A percentile compares a stretch with the other conserved stretches of the same genome.
Conservation (phyloP, 2,888 invertebrate genomes). For the Dryomyza anilis region DNA sequence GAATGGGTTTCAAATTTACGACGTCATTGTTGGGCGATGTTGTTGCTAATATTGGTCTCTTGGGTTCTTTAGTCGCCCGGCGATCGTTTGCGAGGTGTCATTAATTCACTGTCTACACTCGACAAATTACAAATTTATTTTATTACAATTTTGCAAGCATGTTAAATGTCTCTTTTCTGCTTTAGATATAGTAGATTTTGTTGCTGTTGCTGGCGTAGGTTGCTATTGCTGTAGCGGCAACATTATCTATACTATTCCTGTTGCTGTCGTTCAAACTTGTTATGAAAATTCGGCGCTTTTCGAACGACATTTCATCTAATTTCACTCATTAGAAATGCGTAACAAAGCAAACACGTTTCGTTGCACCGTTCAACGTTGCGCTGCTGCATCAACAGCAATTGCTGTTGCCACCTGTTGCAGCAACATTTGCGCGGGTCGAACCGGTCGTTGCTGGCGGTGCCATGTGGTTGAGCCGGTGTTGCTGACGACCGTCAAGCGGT, state of each 20-base stretch:
- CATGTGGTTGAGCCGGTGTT: background rate
- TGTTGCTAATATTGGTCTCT: background rate
- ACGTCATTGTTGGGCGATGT: constrained; percentile 21
- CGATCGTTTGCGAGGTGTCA: constrained; percentile 16
- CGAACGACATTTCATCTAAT: constrained; percentile 16
- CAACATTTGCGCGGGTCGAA: background rate
- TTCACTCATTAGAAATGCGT: constrained; percentile 15
- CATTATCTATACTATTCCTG: no score
- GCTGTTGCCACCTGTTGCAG: background rate
- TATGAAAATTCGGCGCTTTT: background rate
- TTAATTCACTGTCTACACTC: constrained; percentile 24
- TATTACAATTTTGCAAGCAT: background rate
- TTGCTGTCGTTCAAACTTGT: no score
- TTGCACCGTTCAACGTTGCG: no score
- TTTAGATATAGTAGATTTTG: no score
- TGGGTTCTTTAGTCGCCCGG: background rate
- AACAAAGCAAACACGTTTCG: background rate
- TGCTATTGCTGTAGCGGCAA: background rate
- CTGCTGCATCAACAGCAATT: background rate
- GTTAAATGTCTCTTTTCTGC: no score
- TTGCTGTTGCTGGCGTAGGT: no score
- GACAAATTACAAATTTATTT: constrained; percentile 27
- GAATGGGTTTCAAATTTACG: constrained; percentile 31
- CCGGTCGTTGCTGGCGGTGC: constrained; percentile 2
- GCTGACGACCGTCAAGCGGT: background rate